Conservation (phyloP, 2,888 invertebrate genomes). For the Lampropteryx suffumata region DNA sequence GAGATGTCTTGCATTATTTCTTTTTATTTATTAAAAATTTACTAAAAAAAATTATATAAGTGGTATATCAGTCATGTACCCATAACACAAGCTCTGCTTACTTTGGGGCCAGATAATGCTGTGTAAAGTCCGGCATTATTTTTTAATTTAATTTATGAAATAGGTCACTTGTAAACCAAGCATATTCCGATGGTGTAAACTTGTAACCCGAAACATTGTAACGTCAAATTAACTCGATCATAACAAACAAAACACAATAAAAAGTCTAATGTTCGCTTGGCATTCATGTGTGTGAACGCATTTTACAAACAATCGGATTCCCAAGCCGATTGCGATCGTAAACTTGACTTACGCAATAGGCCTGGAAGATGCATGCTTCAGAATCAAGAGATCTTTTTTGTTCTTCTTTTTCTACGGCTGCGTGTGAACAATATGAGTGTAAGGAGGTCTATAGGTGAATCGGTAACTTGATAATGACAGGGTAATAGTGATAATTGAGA, state of each 20-base stretch:
- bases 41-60: too few species aligned
- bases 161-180: too few species aligned
- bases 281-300: constrained; percentile 74
- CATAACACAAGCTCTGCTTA: too few species aligned
- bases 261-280: constrained; percentile 53
- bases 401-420: constrained; percentile 32
- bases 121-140: too few species aligned
- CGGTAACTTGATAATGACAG: constrained; percentile 33
- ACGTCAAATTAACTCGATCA: constrained; percentile 61
- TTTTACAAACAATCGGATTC: constrained; percentile 38
- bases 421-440: constrained; percentile 74
- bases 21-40: too few species aligned
- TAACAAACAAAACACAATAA: constrained; percentile 42
- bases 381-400: constrained; percentile 73
- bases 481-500: constrained; percentile 34
- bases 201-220: constrained; percentile 32
- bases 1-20: too few species aligned
- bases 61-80: too few species aligned
- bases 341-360: constrained; percentile 72
- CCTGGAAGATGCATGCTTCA: constrained; percentile 36
- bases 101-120: too few species aligned
- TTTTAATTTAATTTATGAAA: too few species aligned
- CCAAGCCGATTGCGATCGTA: constrained; percentile 56
- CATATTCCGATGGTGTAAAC: too few species aligned
- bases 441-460: constrained; percentile 51